A percentile compares a stretch with the other conserved stretches of the same genome.
phyloP scores from a whole-genome alignment of 2,797 vertebrate genomes.

The Basileuterus tristriatus region DNA sequence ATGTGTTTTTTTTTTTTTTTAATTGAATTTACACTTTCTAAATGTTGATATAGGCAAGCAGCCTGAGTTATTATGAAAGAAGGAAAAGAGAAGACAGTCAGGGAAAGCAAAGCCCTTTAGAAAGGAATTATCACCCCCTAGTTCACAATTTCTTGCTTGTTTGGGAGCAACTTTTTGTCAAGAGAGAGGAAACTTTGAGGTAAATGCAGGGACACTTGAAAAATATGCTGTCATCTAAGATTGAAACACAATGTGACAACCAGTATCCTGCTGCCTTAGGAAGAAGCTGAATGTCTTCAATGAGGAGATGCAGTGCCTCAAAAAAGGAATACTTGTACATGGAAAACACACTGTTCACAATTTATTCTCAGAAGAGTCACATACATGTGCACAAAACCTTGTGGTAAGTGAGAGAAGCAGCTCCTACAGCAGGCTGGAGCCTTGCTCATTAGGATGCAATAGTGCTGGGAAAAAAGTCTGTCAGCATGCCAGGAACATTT shows the following conservation, averaged over 20 bases:
- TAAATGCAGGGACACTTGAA: constrained; percentile 56
- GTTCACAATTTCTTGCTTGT: constrained; percentile 20
- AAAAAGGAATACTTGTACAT: constrained; percentile 34
- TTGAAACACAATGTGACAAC: constrained; percentile 62
- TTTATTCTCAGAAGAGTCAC: constrained; percentile 49
- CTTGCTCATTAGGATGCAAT: constrained; percentile 41
- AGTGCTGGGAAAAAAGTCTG: constrained; percentile 2
- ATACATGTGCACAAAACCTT: constrained; percentile 21
- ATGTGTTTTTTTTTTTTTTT: background rate
- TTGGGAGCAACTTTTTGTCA: constrained; percentile 48
- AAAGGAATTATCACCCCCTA: background rate
- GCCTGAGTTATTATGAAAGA: background rate
- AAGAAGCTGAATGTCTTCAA: constrained; percentile 21
- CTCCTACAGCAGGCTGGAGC: background rate
- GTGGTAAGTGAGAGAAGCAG: background rate
- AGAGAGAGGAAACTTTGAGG: constrained; percentile 37
- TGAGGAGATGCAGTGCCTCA: constrained; percentile 24
- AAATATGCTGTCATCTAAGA: constrained; percentile 65
- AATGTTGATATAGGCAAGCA: background rate
- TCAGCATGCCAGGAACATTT: constrained; percentile 50
- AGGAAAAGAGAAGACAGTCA: background rate
- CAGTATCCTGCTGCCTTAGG: constrained; percentile 55
- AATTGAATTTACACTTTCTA: background rate
- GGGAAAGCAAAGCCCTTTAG: background rate
- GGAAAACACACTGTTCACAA: constrained; percentile 20